These are phyloP conservation scores for Flexamia atlantica DNA, from an alignment of 2,888 invertebrate genomes.

Conservation along the genomic window DNA sequence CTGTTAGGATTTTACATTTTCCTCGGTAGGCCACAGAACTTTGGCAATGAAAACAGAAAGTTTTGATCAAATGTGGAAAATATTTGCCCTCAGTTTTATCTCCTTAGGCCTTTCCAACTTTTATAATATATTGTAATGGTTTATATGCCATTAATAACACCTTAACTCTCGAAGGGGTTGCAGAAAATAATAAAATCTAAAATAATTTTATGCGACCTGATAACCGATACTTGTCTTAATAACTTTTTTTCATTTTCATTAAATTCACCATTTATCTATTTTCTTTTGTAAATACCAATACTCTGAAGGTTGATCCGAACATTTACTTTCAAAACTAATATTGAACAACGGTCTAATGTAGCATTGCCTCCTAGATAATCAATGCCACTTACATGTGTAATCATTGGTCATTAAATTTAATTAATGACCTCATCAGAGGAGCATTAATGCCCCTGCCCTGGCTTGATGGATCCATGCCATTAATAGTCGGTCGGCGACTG, in stretches of 20 bases:
- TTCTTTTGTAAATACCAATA: too few species aligned
- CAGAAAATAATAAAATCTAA: too few species aligned
- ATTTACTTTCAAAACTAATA: too few species aligned
- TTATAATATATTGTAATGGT: not conserved
- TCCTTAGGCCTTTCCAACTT: not conserved
- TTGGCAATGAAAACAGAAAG: not conserved
- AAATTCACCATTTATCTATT: too few species aligned
- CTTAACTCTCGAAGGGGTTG: too few species aligned
- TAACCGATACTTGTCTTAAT: too few species aligned
- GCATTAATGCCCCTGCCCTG: not conserved
- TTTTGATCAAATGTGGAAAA: not conserved
- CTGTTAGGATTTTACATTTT: not conserved
- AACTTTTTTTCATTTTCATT: too few species aligned
- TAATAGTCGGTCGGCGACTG: not conserved
- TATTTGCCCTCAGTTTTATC: not conserved
- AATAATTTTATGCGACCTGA: too few species aligned
- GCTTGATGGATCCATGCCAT: slow-evolving; percentile 6
- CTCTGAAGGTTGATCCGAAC: too few species aligned
- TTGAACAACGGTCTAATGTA: too few species aligned
- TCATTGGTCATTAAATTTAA: not conserved
- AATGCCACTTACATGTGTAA: too few species aligned
- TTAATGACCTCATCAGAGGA: slow-evolving; percentile 3
- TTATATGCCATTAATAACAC: too few species aligned
- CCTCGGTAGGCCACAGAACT: not conserved
- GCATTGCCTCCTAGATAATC: not conserved